A percentile compares a stretch with the other conserved stretches of the same genome.
Conservation (phyloP, 1,140 invertebrate genomes). For the Psilanteris sp. region DNA sequence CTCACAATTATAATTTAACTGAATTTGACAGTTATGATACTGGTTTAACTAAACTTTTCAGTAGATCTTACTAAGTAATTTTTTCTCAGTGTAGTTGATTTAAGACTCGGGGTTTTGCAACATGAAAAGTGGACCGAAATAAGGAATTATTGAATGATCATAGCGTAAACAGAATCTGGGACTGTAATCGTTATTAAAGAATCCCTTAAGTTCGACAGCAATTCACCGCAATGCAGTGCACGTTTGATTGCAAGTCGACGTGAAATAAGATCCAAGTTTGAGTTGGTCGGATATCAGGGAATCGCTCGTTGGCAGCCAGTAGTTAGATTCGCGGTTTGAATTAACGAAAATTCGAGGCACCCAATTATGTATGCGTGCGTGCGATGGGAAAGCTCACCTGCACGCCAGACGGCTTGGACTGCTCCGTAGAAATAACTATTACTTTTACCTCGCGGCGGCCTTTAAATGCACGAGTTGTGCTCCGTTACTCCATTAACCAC, state of each 20-base stretch:
- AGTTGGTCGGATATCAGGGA: slow-evolving; percentile 57
- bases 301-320: slow-evolving; percentile 55
- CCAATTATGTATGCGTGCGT: slow-evolving; percentile 67
- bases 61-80: too few species aligned
- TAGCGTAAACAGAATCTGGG: not conserved
- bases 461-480: slow-evolving; percentile 62
- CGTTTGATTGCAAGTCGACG: slow-evolving; percentile 57
- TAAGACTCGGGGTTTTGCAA: too few species aligned
- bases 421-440: slow-evolving; percentile 63
- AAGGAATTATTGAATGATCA: too few species aligned
- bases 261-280: slow-evolving; percentile 62
- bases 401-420: slow-evolving; percentile 64
- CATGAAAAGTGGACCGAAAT: too few species aligned
- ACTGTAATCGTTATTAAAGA: not conserved
- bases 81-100: too few species aligned
- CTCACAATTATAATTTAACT: too few species aligned
- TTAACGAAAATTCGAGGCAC: slow-evolving; percentile 66
- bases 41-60: too few species aligned
- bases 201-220: slow-evolving; percentile 7
- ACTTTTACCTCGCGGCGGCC: slow-evolving; percentile 55
- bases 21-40: too few species aligned
- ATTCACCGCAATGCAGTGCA: slow-evolving; percentile 54
- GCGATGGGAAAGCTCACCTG: slow-evolving; percentile 68
- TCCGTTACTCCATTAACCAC: slow-evolving; percentile 53
- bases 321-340: slow-evolving; percentile 58